Evolutionary conservation across 2,888 invertebrate species (phyloP).

Genomic region (Mimachlamys varia): DNA sequence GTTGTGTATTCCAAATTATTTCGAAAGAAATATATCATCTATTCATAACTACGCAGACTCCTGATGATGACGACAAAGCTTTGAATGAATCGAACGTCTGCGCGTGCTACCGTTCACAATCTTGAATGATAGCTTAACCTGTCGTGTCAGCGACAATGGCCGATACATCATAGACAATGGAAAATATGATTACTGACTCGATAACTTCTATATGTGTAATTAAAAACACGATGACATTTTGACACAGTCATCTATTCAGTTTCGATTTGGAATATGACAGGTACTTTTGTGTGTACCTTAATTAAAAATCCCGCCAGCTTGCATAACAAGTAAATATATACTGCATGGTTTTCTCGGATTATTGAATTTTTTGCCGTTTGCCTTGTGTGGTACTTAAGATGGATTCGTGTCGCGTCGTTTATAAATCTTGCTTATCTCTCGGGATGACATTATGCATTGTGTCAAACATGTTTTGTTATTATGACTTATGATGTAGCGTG

Average conservation of each 20-base stretch:
- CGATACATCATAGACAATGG: slow-evolving; percentile 7
- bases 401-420: neutral
- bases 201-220: neutral
- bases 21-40: no score
- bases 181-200: neutral
- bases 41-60: no score
- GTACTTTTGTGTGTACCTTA: slow-evolving; percentile 1
- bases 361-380: neutral
- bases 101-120: neutral
- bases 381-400: neutral
- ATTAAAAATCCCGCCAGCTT: slow-evolving; percentile 8
- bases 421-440: neutral
- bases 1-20: no score
- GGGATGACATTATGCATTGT: neutral
- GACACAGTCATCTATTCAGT: neutral
- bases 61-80: neutral
- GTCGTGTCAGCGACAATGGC: neutral
- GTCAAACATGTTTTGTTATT: neutral
- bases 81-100: neutral
- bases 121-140: neutral
- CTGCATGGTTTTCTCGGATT: neutral
- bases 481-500: neutral
- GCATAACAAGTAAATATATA: neutral
- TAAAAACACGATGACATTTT: neutral
- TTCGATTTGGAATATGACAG: neutral